Base-by-base conservation (phyloP, 2,888 invertebrate species). In the Stegana nigrithorax region DNA sequence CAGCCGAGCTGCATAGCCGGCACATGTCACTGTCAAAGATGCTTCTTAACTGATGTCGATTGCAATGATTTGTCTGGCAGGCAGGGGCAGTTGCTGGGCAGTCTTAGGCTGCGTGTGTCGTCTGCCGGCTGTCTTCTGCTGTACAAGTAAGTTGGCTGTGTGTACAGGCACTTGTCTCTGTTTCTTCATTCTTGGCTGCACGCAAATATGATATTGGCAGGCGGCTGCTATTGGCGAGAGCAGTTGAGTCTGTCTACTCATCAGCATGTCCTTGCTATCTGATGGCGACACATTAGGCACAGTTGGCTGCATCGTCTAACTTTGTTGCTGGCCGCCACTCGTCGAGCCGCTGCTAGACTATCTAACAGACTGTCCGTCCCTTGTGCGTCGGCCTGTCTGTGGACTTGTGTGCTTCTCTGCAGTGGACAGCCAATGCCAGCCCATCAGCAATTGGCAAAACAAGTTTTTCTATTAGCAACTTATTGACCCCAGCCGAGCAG, bases 151-250 rank as follows among this genome's bases (percentile, higher is more conserved):
- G n/a, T n/a, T n/a, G n/a, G 32, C 32, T 32, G 32, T 32, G 5
- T 32, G 32, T 17, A 6, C n/a, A n/a, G 6, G 14, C 17, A 5
- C 14, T 6, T n/a, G 32, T n/a, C 53, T 55, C 50, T 51, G 51
- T 21, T 50, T 42, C 59, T 60, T 60, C 51, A 60, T 60, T 50
- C 51, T 60, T 51, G 47, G 39, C 17, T 39, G 51, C 59, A 60
- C 50, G 51, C 51, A 51, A 51, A 51, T 60, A 55, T 55, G 53
- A 53, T 32, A 32, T 4, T 17, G 8, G 32, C 25, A 7, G 17
- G 21, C n/a, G 25, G 6, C 25, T 8, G n/a, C 7, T 10, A 23
- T 23, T 47, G 21, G 47, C 47, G 47, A 47, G 25, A 21, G 21
- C 45, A 21, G 19, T 19, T 26, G 51, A 27, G 44, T 44, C 44